phyloP scores from a whole-genome alignment of 2,113 vertebrate species.

The Craseonycteris thonglongyai region DNA sequence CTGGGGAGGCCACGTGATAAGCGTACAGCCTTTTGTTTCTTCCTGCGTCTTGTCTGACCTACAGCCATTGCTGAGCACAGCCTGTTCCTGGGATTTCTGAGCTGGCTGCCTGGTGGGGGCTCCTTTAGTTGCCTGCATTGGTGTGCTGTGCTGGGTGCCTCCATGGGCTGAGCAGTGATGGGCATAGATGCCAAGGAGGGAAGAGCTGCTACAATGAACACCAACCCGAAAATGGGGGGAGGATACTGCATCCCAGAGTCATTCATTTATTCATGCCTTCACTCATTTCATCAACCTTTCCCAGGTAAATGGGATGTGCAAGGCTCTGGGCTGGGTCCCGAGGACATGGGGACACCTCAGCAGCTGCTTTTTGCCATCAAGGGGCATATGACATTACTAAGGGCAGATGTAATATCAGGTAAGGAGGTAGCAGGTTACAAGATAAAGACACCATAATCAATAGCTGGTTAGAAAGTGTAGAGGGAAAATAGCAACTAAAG shows the following conservation, averaged over 20 bases:
- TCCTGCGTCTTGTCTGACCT: neutral
- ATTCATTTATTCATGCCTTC: neutral
- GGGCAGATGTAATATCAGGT: neutral
- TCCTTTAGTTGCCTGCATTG: neutral
- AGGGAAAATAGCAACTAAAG: neutral
- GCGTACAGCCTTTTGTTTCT: neutral
- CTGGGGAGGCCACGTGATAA: neutral
- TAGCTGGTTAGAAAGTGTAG: neutral
- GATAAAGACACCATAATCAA: neutral
- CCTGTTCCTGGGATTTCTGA: neutral
- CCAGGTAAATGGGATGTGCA: neutral
- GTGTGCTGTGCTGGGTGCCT: neutral
- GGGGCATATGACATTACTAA: neutral
- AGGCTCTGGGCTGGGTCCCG: neutral
- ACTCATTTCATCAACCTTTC: neutral
- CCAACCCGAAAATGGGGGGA: neutral
- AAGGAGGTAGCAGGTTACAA: neutral
- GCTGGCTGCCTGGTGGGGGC: neutral
- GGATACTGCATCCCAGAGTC: neutral
- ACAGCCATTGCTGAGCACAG: neutral
- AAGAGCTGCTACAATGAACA: neutral
- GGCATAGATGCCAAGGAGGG: neutral
- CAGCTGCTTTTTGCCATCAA: neutral
- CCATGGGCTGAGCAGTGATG: neutral
- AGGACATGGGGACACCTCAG: neutral